Evolutionary conservation across 2,797 vertebrate species (phyloP).

Genomic region (Allobates femoralis): DNA sequence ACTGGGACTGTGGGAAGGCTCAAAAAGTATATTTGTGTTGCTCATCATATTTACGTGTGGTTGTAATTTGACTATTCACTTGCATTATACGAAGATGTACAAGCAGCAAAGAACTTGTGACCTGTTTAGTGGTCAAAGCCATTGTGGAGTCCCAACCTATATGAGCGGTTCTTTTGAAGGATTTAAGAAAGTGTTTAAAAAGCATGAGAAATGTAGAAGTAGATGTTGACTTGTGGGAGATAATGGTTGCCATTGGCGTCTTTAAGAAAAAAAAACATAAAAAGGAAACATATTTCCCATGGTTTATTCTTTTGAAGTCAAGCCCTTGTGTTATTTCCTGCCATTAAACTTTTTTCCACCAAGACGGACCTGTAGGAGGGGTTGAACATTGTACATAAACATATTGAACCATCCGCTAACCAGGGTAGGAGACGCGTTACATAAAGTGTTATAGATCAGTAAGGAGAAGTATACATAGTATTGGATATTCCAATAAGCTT

Average conservation of each 20-base stretch:
- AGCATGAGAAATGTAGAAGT: not conserved
- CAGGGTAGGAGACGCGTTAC: constrained; percentile 14
- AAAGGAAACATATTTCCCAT: not conserved
- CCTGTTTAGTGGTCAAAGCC: no score
- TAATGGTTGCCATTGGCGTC: not conserved
- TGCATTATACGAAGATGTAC: no score
- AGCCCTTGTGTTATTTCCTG: not conserved
- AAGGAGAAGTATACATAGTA: constrained; percentile 8
- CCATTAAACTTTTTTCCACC: not conserved
- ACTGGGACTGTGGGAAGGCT: no score
- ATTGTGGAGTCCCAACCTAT: no score
- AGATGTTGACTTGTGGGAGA: not conserved
- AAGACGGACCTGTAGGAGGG: not conserved
- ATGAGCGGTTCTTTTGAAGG: not conserved
- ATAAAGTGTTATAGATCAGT: constrained; percentile 22
- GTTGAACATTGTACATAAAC: not conserved
- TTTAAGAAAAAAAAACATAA: not conserved
- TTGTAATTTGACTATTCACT: no score
- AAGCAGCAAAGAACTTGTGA: no score
- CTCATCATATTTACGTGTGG: no score
- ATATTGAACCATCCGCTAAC: not conserved
- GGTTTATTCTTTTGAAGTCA: not conserved
- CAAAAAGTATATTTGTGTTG: no score
- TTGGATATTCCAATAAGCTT: not conserved
- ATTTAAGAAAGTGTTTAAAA: constrained; percentile 15